A percentile compares a stretch with the other conserved stretches of the same genome.
These are phyloP conservation scores for Leiothrix lutea DNA, from an alignment of 2,113 vertebrate species.

Conservation along the genomic window DNA sequence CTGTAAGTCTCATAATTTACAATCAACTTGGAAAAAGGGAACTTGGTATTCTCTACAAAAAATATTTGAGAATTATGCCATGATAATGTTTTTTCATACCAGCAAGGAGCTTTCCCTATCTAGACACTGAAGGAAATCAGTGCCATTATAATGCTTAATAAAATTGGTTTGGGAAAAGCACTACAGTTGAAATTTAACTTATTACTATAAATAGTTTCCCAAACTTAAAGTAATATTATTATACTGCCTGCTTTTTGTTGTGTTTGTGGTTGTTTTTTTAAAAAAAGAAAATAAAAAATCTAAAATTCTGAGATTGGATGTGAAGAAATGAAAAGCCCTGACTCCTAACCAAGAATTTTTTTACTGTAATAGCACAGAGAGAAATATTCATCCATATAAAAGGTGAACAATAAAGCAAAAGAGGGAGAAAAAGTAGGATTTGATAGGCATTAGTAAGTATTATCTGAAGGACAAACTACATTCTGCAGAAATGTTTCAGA, in stretches of 20 bases:
- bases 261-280: neutral
- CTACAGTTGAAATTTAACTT: neutral
- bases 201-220: neutral
- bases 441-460: neutral
- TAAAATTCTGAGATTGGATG: neutral
- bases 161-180: neutral
- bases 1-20: neutral
- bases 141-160: neutral
- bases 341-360: neutral
- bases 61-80: neutral
- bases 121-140: neutral
- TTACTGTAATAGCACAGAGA: neutral
- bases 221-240: neutral
- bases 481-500: neutral
- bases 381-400: neutral
- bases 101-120: neutral
- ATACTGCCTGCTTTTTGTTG: neutral
- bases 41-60: neutral
- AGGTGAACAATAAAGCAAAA: neutral
- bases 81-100: neutral
- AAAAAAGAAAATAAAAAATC: neutral
- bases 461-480: neutral
- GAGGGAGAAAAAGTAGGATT: neutral
- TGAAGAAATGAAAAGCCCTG: neutral
- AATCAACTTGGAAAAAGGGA: neutral